Conservation (phyloP, 2,888 invertebrate species). For the Xestia c-nigrum region DNA sequence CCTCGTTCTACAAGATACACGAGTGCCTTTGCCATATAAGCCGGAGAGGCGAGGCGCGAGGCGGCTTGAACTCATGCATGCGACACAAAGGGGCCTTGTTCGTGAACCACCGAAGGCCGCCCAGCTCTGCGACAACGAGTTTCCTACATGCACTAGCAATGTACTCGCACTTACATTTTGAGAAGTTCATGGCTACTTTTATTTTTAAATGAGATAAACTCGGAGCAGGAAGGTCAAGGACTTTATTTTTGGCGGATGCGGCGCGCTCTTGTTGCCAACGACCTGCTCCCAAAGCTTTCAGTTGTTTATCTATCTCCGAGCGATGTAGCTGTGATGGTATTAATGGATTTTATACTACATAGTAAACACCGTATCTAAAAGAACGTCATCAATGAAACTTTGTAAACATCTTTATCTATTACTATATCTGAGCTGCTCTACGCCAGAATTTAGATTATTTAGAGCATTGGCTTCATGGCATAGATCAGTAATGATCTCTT, state of each 20-base stretch:
- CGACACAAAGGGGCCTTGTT: constrained; percentile 87
- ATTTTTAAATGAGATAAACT: constrained; percentile 86
- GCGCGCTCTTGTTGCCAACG: constrained; percentile 81
- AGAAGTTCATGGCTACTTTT: constrained; percentile 88
- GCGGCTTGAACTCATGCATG: constrained; percentile 66
- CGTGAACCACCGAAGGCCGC: constrained; percentile 88
- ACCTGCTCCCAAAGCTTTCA: constrained; percentile 75
- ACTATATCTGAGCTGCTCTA: constrained; percentile 10
- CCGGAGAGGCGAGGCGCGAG: constrained; percentile 49
- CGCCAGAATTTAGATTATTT: constrained; percentile 45
- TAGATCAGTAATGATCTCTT: constrained; percentile 29
- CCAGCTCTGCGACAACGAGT: constrained; percentile 81
- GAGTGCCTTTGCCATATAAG: constrained; percentile 47
- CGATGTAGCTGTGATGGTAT: constrained; percentile 70
- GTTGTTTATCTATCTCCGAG: constrained; percentile 73
- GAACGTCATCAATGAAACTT: constrained; percentile 64
- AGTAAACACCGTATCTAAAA: constrained; percentile 74
- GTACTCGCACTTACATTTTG: constrained; percentile 79
- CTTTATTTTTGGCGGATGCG: constrained; percentile 87
- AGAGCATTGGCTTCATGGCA: constrained; percentile 28
- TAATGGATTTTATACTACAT: constrained; percentile 71
- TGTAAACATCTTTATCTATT: constrained; percentile 49
- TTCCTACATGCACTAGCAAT: constrained; percentile 81
- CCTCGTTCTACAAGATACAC: constrained; percentile 62
- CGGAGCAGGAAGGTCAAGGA: constrained; percentile 86